Conservation (phyloP, 2,113 vertebrate genomes). For the Pseudorhombus dupliciocellatus region DNA sequence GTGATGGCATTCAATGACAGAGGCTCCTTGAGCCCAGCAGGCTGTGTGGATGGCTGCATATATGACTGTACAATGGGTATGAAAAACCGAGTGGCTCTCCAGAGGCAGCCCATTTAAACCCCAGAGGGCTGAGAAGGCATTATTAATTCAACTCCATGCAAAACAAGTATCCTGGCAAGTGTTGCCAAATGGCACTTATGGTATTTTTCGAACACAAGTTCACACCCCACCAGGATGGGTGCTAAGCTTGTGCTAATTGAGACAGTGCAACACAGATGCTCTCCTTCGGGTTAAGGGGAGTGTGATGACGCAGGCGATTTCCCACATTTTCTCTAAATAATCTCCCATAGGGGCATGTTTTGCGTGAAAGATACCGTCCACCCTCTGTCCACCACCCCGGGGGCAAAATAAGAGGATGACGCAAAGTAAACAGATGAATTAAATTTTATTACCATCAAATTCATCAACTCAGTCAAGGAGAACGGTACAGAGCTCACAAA, state of each 20-base stretch:
- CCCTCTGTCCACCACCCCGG: background rate
- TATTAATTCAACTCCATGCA: conserved; percentile 34
- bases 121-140: conserved; percentile 30
- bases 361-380: background rate
- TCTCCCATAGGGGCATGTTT: background rate
- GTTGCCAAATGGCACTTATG: conserved; percentile 59
- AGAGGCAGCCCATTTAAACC: conserved; percentile 38
- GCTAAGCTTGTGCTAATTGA: conserved; percentile 65
- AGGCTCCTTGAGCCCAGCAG: conserved; percentile 23
- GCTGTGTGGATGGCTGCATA: conserved; percentile 35
- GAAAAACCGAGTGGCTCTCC: conserved; percentile 34
- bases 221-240: conserved; percentile 47
- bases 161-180: conserved; percentile 53
- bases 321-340: conserved; percentile 45
- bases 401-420: conserved; percentile 11
- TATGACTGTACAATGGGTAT: conserved; percentile 17
- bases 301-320: conserved; percentile 39
- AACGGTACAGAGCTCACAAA: conserved; percentile 77
- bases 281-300: conserved; percentile 38
- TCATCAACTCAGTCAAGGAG: conserved; percentile 75
- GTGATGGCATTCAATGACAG: conserved; percentile 55
- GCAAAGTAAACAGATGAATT: conserved; percentile 47
- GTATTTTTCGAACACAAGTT: conserved; percentile 48
- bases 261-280: conserved; percentile 63
- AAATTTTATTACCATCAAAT: conserved; percentile 81